Evolutionary conservation across 2,797 vertebrate genomes (phyloP), one percentile per base, ranked within the genome.

Genomic region (Podargus strigoides): DNA sequence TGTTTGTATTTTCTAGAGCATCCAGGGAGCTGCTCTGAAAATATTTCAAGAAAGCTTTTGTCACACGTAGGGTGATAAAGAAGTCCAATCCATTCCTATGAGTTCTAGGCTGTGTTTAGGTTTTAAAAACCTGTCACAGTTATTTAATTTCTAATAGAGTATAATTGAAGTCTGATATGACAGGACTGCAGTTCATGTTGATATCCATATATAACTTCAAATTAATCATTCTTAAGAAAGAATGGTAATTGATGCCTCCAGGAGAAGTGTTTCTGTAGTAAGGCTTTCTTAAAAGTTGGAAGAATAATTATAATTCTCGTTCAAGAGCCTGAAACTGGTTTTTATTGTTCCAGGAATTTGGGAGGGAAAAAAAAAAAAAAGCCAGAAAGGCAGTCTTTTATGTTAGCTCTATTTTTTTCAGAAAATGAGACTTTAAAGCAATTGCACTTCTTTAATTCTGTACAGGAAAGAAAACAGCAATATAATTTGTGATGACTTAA

Each of bases 401-500:
- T 76, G 9, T 67, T 85, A 75, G 34, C 42, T 87, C 22, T 63
- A 4, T 2, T 53, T 90, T 90, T 85, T 87, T 74, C 34, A 76
- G 59, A 15, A 66, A 30, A 34, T 12, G 37, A 68, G 28, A n/a
- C 36, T 84, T 87, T 42, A 86, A 78, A 87, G 36, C 30, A 75
- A 27, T 67, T 92, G 26, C 2, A n/a, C 46, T 91, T 27, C 21
- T 92, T 82, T 44, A 79, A 79, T 80, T 94, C 60, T 97, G 6
- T 95, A 82, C 97, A 99, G 99, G 95, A 99, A 98, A 87, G 98
- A 98, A 95, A 99, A 99, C 91, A 99, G 99, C 96, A 97, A 98
- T 87, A 97, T 99, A 70, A 98, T 98, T 81, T 99, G 99, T 95
- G 98, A 99, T 93, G 99, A 99, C 94, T 96, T 99, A 88, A 98